phyloP scores from a whole-genome alignment of 2,888 invertebrate genomes.

The Peribatodes rhomboidaria region DNA sequence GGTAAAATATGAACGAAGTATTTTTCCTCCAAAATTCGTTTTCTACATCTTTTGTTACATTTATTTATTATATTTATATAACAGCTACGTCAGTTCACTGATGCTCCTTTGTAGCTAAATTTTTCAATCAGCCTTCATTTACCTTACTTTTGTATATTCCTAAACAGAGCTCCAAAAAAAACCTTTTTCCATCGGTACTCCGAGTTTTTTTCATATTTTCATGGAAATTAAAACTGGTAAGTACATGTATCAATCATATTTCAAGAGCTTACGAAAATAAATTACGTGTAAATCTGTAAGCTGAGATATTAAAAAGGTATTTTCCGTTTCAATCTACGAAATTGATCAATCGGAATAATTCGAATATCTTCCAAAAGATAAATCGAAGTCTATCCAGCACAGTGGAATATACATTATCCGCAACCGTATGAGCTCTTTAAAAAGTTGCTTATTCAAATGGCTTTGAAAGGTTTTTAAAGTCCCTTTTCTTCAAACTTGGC shows the following conservation, averaged over 20 bases:
- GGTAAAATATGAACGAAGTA: no score
- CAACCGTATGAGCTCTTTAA: constrained; percentile 41
- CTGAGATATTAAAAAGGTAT: constrained; percentile 33
- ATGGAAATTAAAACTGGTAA: background rate
- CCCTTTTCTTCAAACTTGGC: constrained; percentile 26
- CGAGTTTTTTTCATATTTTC: background rate
- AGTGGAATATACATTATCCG: constrained; percentile 27
- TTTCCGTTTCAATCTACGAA: constrained; percentile 43
- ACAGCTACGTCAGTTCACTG: no score
- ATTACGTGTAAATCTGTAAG: constrained; percentile 12
- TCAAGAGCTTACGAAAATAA: background rate
- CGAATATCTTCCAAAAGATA: constrained; percentile 42
- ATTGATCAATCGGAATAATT: constrained; percentile 45
- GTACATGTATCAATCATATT: constrained; percentile 1
- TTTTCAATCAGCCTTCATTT: no score
- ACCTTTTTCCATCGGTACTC: background rate
- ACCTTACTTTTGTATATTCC: no score
- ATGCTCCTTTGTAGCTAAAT: no score
- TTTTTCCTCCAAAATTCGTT: no score
- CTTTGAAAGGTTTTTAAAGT: constrained; percentile 47
- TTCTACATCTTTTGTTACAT: no score
- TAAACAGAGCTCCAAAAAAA: no score
- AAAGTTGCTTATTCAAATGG: constrained; percentile 52
- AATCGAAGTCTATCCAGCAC: constrained; percentile 32
- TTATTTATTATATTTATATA: no score